These are phyloP conservation scores for Irena cyanogastra DNA, from an alignment of 2,113 vertebrate species.

Conservation along the genomic window DNA sequence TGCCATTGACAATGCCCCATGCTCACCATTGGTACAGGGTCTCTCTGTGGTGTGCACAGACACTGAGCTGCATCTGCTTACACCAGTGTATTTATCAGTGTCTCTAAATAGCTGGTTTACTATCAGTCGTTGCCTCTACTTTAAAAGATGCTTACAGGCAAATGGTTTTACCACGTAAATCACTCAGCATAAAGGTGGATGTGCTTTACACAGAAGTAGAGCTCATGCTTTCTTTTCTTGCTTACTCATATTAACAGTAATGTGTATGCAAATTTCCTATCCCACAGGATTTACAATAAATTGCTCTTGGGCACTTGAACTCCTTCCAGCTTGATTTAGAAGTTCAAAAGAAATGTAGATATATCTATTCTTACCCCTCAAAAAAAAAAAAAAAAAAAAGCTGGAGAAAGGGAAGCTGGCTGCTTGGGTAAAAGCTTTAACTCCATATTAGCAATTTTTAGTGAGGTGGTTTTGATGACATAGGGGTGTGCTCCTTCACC, in stretches of 20 bases:
- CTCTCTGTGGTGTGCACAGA: neutral
- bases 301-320: neutral
- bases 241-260: neutral
- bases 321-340: neutral
- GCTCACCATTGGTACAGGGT: accelerated
- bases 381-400: neutral
- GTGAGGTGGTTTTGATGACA: neutral
- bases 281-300: neutral
- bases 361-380: accelerated
- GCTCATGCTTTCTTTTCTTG: neutral
- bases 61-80: neutral
- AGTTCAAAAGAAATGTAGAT: neutral
- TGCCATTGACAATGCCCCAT: neutral
- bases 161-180: neutral
- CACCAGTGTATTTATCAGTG: neutral
- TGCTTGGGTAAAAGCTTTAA: neutral
- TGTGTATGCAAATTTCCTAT: neutral
- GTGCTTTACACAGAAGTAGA: neutral
- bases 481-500: neutral
- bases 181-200: neutral
- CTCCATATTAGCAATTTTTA: neutral
- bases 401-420: neutral
- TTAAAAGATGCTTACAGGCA: neutral
- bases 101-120: neutral
- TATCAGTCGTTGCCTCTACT: neutral